Conservation (phyloP, 2,113 vertebrate species). For the Pelusios castaneus region DNA sequence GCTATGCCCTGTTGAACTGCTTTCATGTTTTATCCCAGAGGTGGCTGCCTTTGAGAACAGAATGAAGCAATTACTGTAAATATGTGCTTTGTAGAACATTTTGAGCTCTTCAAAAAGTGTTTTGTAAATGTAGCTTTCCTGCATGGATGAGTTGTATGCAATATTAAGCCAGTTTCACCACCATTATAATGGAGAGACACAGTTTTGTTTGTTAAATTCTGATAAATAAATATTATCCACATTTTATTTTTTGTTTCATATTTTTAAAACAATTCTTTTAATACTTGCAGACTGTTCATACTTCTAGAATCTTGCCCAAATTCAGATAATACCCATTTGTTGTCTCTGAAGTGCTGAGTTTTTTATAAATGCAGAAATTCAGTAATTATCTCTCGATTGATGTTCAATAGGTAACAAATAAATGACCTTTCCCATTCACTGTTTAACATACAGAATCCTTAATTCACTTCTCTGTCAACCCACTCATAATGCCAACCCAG, state of each 20-base stretch:
- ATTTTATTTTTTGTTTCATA: background rate
- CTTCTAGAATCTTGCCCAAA: background rate
- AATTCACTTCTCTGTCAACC: background rate
- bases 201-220: background rate
- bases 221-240: background rate
- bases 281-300: background rate
- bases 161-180: background rate
- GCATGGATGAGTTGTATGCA: background rate
- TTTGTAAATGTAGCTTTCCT: background rate
- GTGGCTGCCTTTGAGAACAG: rapidly evolving
- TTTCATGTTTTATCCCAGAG: background rate
- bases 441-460: background rate
- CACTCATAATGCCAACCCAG: background rate
- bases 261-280: background rate
- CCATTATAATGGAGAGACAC: no score
- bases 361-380: background rate
- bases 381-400: background rate
- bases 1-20: rapidly evolving
- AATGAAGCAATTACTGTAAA: background rate
- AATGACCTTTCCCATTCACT: background rate
- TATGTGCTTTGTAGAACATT: rapidly evolving
- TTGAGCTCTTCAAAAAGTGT: rapidly evolving
- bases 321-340: background rate
- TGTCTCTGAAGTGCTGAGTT: background rate
- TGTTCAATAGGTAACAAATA: background rate